Base-by-base conservation (phyloP, 2,888 invertebrate genomes). In the Nephrotoma flavescens region DNA sequence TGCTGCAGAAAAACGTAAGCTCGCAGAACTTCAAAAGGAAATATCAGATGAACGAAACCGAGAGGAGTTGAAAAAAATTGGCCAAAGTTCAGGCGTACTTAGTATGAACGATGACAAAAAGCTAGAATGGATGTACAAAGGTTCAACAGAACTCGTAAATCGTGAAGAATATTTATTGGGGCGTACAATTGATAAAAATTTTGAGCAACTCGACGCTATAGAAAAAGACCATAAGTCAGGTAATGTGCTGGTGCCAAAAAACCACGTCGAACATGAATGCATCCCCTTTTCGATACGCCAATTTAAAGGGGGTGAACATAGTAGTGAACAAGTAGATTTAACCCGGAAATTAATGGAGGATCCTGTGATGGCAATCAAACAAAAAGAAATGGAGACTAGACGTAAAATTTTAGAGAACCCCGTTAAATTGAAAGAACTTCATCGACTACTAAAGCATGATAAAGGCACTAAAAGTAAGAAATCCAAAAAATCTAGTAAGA, bases 331-430 rank as follows among this genome's bases (percentile, higher is more conserved):
- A 92, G 96, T 98, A 11, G 98, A 98, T 91, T 93, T 98, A 89
- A 95, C 94, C 85, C 94, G 97, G 31, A 98, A 98, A 92, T 93
- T 98, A 88, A 94, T 98, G 90, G 98, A 99, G 91, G 99, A 99
- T 93, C 99, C 99, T 0, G 91, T 99, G 57, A 95, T 97, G 90
- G 93, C 96, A 3, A 98, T 99, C 6, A 96, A 96, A 89, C 96
- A 97, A 90, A 94, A 96, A 87, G 98, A 98, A 92, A 95, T 97
- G 90, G 98, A 98, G 90, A 96, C 96, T 0, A 93, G 96, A 71
- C 95, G 95, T 87, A 95, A 96, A 87, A 92, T 99, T 47, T 91
- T 99, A 4, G 96, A 97, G 89, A 99, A 99, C 93, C 98, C 98
- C 0, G 94, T 98, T 0, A 97, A 97, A 91, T 92, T 99, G 88